phyloP scores from a whole-genome alignment of 2,888 invertebrate genomes.

The Cheilosia scutellata region DNA sequence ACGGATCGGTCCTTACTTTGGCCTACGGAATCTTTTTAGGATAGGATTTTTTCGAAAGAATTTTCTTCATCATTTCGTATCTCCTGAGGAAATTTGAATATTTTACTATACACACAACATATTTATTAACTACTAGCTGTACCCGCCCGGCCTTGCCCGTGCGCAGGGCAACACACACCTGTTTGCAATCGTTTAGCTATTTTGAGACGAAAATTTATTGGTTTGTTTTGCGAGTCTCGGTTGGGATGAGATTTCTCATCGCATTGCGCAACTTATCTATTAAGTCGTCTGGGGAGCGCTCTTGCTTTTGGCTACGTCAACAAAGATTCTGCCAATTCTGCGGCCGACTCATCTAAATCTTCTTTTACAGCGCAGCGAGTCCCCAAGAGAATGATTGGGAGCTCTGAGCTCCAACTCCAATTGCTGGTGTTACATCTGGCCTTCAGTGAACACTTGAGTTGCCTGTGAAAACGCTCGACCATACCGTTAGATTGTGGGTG shows the following conservation, averaged over 20 bases:
- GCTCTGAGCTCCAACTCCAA: conserved; percentile 46
- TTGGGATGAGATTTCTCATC: conserved; percentile 25
- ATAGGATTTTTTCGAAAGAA: too few relatives aligned
- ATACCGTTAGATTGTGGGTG: conserved; percentile 40
- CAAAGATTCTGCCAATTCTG: conserved; percentile 25
- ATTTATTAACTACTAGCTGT: too few relatives aligned
- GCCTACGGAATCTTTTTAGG: too few relatives aligned
- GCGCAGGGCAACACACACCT: too few relatives aligned
- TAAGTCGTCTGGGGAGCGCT: neutral
- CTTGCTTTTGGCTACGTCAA: neutral
- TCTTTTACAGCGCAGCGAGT: conserved; percentile 46
- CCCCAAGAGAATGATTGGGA: conserved; percentile 51
- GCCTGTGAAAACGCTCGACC: conserved; percentile 46
- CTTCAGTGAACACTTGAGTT: conserved; percentile 29
- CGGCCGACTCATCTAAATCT: conserved; percentile 29
- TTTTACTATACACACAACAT: too few relatives aligned
- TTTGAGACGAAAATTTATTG: too few relatives aligned
- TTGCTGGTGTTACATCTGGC: conserved; percentile 4
- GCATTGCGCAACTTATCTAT: conserved; percentile 10
- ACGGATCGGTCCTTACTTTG: too few relatives aligned
- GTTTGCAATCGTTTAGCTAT: too few relatives aligned
- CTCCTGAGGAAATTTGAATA: too few relatives aligned
- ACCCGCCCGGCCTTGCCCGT: too few relatives aligned
- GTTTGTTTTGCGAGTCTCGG: neutral
- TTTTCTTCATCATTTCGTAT: too few relatives aligned